Percentiles rank a stretch among this genome's conserved stretches.
Evolutionary conservation across 2,113 vertebrate genomes (phyloP).

Genomic region (Platichthys stellatus): DNA sequence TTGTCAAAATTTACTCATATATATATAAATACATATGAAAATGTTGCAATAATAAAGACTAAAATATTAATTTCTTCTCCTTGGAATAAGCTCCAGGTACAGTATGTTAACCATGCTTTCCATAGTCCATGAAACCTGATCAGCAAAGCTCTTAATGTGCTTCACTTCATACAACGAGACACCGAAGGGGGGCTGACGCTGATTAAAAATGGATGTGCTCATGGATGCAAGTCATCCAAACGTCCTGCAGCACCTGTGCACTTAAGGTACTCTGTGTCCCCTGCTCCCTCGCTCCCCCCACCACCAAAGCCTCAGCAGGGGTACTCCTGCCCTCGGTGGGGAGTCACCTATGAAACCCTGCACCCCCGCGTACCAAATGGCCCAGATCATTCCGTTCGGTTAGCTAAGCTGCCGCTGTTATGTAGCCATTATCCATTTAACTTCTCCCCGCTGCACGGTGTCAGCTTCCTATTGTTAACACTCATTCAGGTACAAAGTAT

Average conservation of each 20-base stretch:
- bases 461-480: constrained; percentile 80
- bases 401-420: constrained; percentile 70
- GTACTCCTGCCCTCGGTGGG: constrained; percentile 51
- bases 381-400: constrained; percentile 68
- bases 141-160: constrained; percentile 40
- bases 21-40: constrained; percentile 11
- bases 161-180: constrained; percentile 60
- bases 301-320: constrained; percentile 47
- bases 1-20: not conserved
- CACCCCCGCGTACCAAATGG: constrained; percentile 77
- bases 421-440: constrained; percentile 80
- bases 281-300: constrained; percentile 31
- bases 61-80: not conserved
- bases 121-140: constrained; percentile 37
- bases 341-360: constrained; percentile 77
- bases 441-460: constrained; percentile 66
- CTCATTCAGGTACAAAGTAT: constrained; percentile 80
- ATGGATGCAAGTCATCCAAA: constrained; percentile 63
- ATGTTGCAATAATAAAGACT: not conserved
- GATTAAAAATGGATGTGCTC: constrained; percentile 78
- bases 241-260: constrained; percentile 60
- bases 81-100: constrained; percentile 7
- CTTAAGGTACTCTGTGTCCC: constrained; percentile 24
- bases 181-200: constrained; percentile 60
- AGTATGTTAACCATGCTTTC: not conserved